phyloP scores from a whole-genome alignment of 2,888 invertebrate genomes.

The Ariolimax columbianus region DNA sequence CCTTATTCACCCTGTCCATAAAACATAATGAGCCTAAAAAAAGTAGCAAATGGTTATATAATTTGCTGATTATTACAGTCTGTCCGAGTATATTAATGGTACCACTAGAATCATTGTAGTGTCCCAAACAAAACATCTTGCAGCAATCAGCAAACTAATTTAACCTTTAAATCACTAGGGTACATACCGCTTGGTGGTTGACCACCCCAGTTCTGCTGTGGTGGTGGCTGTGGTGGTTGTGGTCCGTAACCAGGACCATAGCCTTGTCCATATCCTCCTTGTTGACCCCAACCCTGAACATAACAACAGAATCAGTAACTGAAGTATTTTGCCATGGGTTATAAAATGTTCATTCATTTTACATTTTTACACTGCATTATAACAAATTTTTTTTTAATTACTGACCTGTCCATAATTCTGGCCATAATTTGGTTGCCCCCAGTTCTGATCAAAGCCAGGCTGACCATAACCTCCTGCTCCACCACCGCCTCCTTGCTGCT shows the following conservation, averaged over 20 bases:
- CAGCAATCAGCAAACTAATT: constrained; percentile 25
- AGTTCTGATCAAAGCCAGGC: constrained; percentile 41
- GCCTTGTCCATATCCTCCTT: constrained; percentile 17
- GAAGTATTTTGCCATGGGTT: too few relatives aligned
- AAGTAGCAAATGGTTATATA: not conserved
- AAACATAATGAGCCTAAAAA: not conserved
- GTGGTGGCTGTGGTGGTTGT: constrained; percentile 32
- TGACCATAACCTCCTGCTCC: constrained; percentile 39
- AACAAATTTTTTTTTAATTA: not conserved
- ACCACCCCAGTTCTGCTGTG: constrained; percentile 43
- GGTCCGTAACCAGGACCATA: constrained; percentile 33
- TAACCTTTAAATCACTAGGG: not conserved
- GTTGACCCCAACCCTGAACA: constrained; percentile 40
- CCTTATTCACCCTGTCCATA: constrained; percentile 1
- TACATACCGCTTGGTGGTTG: constrained; percentile 35
- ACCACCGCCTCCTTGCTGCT: constrained; percentile 8
- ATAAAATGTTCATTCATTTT: too few relatives aligned
- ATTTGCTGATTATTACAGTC: constrained; percentile 16
- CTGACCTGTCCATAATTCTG: constrained; percentile 31
- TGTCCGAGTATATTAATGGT: not conserved
- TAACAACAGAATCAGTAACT: not conserved
- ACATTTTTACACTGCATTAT: too few relatives aligned
- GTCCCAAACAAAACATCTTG: not conserved
- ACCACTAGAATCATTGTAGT: not conserved
- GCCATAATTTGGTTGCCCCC: constrained; percentile 43